Evolutionary conservation across 2,113 vertebrate species (phyloP), one percentile per base, ranked within the genome.

Genomic region (Monarcha castaneiventris): DNA sequence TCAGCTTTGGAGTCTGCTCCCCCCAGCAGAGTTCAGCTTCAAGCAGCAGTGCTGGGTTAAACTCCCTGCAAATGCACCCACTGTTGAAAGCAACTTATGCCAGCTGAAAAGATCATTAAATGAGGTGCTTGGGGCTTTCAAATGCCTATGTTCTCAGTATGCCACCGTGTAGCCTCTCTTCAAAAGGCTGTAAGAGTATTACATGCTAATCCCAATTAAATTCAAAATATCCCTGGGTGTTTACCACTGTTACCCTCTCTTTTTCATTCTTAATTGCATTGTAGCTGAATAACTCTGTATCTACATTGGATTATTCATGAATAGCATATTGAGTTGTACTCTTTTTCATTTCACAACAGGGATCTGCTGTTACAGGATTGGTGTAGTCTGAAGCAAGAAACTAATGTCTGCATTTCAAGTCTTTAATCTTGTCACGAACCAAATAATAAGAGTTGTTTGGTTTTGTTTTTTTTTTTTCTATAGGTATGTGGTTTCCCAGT

Each of bases 71-170:
- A 92, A 97, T 75, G 62, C 93, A 89, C 84, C 59, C 59, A 8
- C 90, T 94, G 51, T 92, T 16, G 17, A 74, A 78, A 96, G 93
- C 94, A 94, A 96, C 88, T 93, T 95, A 66, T 71, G 73, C 94
- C 91, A 96, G 93, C 90, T 97, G 74, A 96, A 95, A 97, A 92
- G 93, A 91, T 86, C 84, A 73, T 90, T 96, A 96, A 97, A 97
- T 95, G 86, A 94, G 91, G 81, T 66, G 87, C 73, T 92, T 63
- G 89, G 62, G 81, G 93, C 82, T 97, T 96, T 96, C 82, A 95
- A 58, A 76, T 14, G 67, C 75, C 74, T 43, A 0, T 92, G 75
- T 81, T 91, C 76, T 89, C 87, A 64, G 56, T 74, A 41, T 33
- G 16, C 81, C 11, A n/a, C 61, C 48, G 35, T 39, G n/a, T 37